phyloP scores from a whole-genome alignment of 2,797 vertebrate species.

The Rhabdophis nuchalis region DNA sequence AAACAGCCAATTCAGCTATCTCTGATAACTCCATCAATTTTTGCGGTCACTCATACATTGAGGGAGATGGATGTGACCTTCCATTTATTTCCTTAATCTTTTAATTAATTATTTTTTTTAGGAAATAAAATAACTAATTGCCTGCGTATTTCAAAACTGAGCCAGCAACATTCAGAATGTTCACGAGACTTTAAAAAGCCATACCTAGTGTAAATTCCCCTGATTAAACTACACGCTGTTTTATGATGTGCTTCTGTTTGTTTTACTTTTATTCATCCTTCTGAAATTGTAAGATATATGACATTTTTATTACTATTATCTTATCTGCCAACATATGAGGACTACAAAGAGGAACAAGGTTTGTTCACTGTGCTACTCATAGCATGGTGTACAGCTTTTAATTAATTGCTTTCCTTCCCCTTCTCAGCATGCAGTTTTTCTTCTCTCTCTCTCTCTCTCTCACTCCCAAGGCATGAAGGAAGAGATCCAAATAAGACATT shows the following conservation, averaged over 20 bases:
- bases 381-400: not conserved
- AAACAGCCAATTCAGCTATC: too few species aligned
- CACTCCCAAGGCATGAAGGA: not conserved
- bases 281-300: not conserved
- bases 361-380: not conserved
- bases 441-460: not conserved
- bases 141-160: constrained; percentile 41
- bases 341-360: not conserved
- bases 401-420: not conserved
- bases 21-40: too few species aligned
- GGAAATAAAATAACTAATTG: constrained; percentile 10
- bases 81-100: constrained; percentile 39
- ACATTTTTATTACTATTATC: not conserved
- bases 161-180: constrained; percentile 48
- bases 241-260: not conserved
- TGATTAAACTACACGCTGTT: not conserved
- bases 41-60: too few species aligned
- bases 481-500: not conserved
- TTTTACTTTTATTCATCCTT: not conserved
- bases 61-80: too few species aligned
- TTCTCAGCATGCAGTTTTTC: not conserved
- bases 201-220: constrained; percentile 4
- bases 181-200: constrained; percentile 33
- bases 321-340: not conserved
- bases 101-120: constrained; percentile 19